These are phyloP conservation scores for Charina bottae DNA, from an alignment of 2,113 vertebrate species.

Conservation along the genomic window DNA sequence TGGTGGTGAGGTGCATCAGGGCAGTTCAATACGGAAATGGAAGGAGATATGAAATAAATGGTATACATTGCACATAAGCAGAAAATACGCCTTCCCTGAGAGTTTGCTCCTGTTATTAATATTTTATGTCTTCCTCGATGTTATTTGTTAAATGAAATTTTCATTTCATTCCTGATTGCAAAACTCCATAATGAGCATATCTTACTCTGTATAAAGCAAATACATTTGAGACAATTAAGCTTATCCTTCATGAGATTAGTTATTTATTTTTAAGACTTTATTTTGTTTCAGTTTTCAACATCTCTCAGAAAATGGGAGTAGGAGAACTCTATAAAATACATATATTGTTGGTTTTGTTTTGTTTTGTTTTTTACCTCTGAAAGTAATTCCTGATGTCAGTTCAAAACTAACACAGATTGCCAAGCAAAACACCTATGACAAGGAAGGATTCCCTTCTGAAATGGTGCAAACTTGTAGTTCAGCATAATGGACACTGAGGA, in stretches of 20 bases:
- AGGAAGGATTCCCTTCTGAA: constrained; percentile 8
- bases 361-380: constrained; percentile 25
- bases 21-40: constrained; percentile 15
- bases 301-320: constrained; percentile 36
- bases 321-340: constrained; percentile 39
- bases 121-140: constrained; percentile 26
- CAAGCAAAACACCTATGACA: not conserved
- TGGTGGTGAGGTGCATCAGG: constrained; percentile 48
- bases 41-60: constrained; percentile 19
- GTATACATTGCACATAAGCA: not conserved
- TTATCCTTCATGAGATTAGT: not conserved
- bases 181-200: not conserved
- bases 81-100: constrained; percentile 9
- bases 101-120: constrained; percentile 25
- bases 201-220: not conserved
- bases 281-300: constrained; percentile 33
- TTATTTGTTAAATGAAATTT: constrained; percentile 36
- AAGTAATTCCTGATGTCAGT: constrained; percentile 36
- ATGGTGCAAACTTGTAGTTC: rapidly evolving
- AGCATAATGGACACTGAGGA: not conserved
- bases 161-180: constrained; percentile 10
- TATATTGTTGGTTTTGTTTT: not conserved
- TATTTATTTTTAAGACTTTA: constrained; percentile 33
- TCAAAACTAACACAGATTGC: constrained; percentile 19
- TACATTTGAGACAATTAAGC: constrained; percentile 28